Base-by-base conservation (phyloP, 2,113 vertebrate genomes). In the Pampusana beccarii region DNA sequence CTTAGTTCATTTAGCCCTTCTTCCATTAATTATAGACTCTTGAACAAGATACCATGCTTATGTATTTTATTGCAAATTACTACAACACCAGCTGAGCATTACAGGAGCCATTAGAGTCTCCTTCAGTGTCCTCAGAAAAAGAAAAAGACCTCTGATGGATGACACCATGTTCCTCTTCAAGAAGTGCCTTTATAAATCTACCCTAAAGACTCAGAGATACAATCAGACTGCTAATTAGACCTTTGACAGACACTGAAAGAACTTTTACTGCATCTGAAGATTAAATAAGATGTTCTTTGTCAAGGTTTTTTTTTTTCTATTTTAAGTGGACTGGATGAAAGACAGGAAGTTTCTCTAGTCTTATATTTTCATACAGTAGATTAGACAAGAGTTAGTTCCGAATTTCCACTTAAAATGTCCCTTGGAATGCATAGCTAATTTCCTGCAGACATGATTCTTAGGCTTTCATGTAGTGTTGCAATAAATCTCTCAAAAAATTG, bases 341-440 rank as follows among this genome's bases (percentile, higher is more conserved):
- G 89, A 75, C 71, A 86, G 88, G 89, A 96, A 92, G 92, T 93
- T 91, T 81, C 82, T 92, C 60, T 80, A 60, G 51, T 53, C 72
- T 83, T 83, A 9, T 80, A 70, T 94, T 97, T 95, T 95, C 57
- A 57, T 29, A 88, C 50, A 64, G 38, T 28, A 94, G 83, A 96
- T 91, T 93, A 95, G 75, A 95, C 80, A 95, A 40, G 24, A 94
- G 61, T 87, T 83, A 90, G 93, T 88, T 91, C 90, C 0, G 60
- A 93, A 94, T 84, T 96, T 95, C 93, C 86, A 95, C 90, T 96
- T 95, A 73, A 94, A 94, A 96, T 86, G 42, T 80, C 81, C 69
- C 67, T 93, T 96, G 97, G 95, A 97, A 97, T 96, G 97, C 96
- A 92, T 90, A 95, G 61, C 94, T 97, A 96, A 97, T 97, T 97